A percentile compares a stretch with the other conserved stretches of the same genome.
These are phyloP conservation scores for Chrysomallon squamiferum DNA, from an alignment of 1,140 invertebrate genomes.

Conservation along the genomic window DNA sequence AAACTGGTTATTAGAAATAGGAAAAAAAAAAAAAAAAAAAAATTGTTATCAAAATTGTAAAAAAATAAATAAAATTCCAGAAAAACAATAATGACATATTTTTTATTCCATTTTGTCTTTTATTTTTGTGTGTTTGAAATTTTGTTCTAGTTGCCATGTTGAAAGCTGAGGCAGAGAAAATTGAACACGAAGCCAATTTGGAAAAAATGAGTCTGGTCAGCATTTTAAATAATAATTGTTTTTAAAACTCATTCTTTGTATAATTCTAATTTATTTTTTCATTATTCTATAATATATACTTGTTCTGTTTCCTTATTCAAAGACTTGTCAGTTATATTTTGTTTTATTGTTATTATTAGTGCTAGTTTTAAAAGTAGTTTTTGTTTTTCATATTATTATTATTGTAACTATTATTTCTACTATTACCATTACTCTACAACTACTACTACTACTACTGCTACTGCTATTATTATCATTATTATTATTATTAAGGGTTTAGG, in stretches of 20 bases:
- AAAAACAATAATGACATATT: too few relatives aligned
- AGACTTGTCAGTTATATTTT: background rate
- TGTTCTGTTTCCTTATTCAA: background rate
- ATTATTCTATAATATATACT: background rate
- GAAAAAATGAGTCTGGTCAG: slow-evolving; percentile 40
- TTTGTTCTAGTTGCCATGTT: slow-evolving; percentile 44
- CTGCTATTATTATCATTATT: too few relatives aligned
- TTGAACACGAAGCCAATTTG: slow-evolving; percentile 47
- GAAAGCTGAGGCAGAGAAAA: slow-evolving; percentile 45
- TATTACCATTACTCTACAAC: too few relatives aligned
- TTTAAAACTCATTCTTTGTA: background rate
- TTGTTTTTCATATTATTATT: background rate
- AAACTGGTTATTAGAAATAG: background rate
- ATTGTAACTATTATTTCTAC: too few relatives aligned
- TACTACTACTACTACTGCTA: too few relatives aligned
- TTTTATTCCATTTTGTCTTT: too few relatives aligned
- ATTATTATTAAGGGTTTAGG: too few relatives aligned
- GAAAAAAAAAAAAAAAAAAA: background rate
- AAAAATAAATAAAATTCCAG: too few relatives aligned
- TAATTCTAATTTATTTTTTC: background rate
- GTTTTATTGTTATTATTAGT: background rate
- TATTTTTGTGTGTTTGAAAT: too few relatives aligned
- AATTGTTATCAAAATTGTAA: too few relatives aligned
- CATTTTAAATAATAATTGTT: background rate
- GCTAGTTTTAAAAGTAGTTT: background rate